Conservation (phyloP, 2,888 invertebrate genomes). For the Catocala fraxini region DNA sequence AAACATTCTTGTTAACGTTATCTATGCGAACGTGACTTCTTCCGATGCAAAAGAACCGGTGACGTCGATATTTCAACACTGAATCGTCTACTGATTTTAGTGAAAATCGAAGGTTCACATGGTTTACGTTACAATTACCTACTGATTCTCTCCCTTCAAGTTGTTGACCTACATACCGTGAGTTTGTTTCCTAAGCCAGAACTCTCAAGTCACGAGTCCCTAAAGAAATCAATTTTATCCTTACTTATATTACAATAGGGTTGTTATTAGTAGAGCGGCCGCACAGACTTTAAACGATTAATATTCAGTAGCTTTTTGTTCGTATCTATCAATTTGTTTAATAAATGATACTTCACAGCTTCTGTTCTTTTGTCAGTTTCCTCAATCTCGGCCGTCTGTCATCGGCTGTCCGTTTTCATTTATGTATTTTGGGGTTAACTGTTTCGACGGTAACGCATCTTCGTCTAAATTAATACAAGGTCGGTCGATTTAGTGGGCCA, state of each 20-base stretch:
- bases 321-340: constrained; percentile 63
- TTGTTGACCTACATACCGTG: constrained; percentile 66
- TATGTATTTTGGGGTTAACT: constrained; percentile 18
- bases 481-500: too few relatives aligned
- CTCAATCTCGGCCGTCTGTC: constrained; percentile 27
- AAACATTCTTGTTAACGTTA: too few relatives aligned
- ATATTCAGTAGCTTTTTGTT: constrained; percentile 61
- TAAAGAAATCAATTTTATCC: constrained; percentile 53
- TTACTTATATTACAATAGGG: constrained; percentile 53
- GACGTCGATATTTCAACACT: constrained; percentile 36
- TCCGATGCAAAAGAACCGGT: constrained; percentile 15
- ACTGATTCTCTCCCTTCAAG: constrained; percentile 54
- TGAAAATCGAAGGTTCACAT: constrained; percentile 59
- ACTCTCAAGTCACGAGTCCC: constrained; percentile 53
- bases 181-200: constrained; percentile 48
- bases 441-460: too few relatives aligned
- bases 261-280: constrained; percentile 42
- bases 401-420: constrained; percentile 22
- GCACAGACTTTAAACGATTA: constrained; percentile 49
- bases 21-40: too few relatives aligned
- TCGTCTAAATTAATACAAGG: too few relatives aligned
- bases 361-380: constrained; percentile 44
- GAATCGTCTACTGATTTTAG: constrained; percentile 46
- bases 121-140: constrained; percentile 64
- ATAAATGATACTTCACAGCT: constrained; percentile 56